Base-by-base conservation (phyloP, 1,140 invertebrate species). In the Prorops nasuta region DNA sequence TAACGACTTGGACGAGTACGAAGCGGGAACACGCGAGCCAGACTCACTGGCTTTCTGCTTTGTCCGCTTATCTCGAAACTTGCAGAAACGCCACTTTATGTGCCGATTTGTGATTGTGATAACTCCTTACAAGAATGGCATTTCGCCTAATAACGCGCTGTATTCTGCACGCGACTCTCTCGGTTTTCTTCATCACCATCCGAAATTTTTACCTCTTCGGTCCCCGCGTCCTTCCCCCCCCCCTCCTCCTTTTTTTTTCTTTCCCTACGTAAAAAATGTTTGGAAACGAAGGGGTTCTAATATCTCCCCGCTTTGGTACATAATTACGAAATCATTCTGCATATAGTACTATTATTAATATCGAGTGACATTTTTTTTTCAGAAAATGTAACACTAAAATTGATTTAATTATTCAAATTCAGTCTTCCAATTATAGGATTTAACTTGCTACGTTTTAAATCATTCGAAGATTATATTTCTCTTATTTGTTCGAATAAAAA, bases 141-240 rank as follows among this genome's bases (percentile, higher is more conserved):
- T 50, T 46, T 37, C 49, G 17, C 14, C 16, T 22, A 17, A 3
- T 40, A 16, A 20, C 32, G 9, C 18, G 32, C 20, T 16, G 17
- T 17, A 37, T 50, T 50, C 20, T 35, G 49, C 45, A 44, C 42
- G 43, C 44, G 44, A 32, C 45, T 37, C 19, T 19, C 34, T 20
- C 48, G 41, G 20, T 20, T 28, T 22, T 37, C 43, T 21, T 15
- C 17, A 45, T 21, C 44, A 35, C 28, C 24, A 19, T 21, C 21
- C 34, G 32, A 46, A 50, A 50, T 50, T 50, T 37, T 43, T 46
- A 50, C 45, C 49, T 44, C 49, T 44, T 50, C 14, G 49, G 49
- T 37, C 49, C 44, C 9, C 42, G 19, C 20, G 49, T 50, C 49
- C 49, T 44, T 50, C 49, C 49, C 44, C 45, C 49, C 44, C 42